Evolutionary conservation across 2,113 vertebrate genomes (phyloP).

Genomic region (Sterna hirundo): DNA sequence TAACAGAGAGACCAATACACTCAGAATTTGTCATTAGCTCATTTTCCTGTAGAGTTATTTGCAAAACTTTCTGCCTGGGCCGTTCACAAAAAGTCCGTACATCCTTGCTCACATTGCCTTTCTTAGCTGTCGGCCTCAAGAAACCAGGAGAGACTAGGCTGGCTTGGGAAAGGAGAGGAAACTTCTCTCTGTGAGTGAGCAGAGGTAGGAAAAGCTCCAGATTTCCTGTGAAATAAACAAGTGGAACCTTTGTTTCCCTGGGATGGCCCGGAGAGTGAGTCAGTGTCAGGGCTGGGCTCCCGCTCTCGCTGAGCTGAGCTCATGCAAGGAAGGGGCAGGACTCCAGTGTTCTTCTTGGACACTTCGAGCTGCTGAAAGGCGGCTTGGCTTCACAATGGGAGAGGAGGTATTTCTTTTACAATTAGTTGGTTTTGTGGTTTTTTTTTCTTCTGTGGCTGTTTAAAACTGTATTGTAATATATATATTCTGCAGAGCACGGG

Average conservation of each 20-base stretch:
- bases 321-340: constrained; percentile 78
- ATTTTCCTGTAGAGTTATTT: background rate
- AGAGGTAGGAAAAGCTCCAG: constrained; percentile 72
- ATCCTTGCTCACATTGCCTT: background rate
- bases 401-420: constrained; percentile 79
- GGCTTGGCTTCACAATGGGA: constrained; percentile 80
- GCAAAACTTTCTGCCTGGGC: background rate
- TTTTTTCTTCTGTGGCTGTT: background rate
- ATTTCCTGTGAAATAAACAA: constrained; percentile 83
- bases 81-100: background rate
- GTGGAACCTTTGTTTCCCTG: constrained; percentile 79
- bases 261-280: constrained; percentile 77
- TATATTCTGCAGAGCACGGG: background rate
- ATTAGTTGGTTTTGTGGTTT: background rate
- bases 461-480: background rate
- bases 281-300: constrained; percentile 80
- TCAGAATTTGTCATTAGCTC: background rate
- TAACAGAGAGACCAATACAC: background rate
- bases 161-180: constrained; percentile 48
- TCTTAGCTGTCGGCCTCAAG: background rate
- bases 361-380: constrained; percentile 71
- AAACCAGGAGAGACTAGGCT: background rate
- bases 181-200: constrained; percentile 50
- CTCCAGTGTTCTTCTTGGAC: constrained; percentile 65
- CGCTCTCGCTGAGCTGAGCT: constrained; percentile 67